Evolutionary conservation across 1,140 invertebrate species (phyloP).

Genomic region (Heliconius nattereri): DNA sequence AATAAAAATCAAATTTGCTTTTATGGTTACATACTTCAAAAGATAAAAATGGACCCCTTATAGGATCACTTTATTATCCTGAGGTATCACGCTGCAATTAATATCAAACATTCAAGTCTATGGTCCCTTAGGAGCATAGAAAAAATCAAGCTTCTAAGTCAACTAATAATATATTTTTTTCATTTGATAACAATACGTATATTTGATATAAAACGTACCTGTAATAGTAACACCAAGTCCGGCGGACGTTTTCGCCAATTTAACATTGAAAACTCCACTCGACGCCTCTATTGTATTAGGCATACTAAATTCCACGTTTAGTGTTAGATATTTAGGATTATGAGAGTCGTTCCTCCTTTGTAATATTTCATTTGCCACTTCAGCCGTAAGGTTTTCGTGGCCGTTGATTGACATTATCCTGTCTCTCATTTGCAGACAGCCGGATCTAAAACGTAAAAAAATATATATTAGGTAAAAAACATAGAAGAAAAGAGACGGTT

Average conservation of each 20-base stretch:
- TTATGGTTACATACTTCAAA: too few relatives aligned
- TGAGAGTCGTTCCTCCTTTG: conserved; percentile 76
- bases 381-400: conserved; percentile 82
- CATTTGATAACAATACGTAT: too few relatives aligned
- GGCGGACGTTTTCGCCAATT: conserved; percentile 89
- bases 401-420: conserved; percentile 92
- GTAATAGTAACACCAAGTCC: conserved; percentile 94
- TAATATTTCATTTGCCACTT: conserved; percentile 77
- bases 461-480: neutral
- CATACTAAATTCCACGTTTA: conserved; percentile 94
- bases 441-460: conserved; percentile 72
- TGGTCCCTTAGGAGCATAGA: too few relatives aligned
- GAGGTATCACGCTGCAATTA: too few relatives aligned
- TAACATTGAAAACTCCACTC: conserved; percentile 94
- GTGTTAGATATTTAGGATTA: conserved; percentile 70
- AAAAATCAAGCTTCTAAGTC: too few relatives aligned
- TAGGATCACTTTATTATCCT: too few relatives aligned
- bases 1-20: too few relatives aligned
- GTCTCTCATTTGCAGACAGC: conserved; percentile 91
- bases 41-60: too few relatives aligned
- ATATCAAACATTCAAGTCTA: too few relatives aligned
- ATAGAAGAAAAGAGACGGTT: too few relatives aligned
- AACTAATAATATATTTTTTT: too few relatives aligned
- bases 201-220: conserved; percentile 82
- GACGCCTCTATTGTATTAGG: conserved; percentile 95